phyloP scores from a whole-genome alignment of 1,140 invertebrate species.

The Agrypnia vestita region DNA sequence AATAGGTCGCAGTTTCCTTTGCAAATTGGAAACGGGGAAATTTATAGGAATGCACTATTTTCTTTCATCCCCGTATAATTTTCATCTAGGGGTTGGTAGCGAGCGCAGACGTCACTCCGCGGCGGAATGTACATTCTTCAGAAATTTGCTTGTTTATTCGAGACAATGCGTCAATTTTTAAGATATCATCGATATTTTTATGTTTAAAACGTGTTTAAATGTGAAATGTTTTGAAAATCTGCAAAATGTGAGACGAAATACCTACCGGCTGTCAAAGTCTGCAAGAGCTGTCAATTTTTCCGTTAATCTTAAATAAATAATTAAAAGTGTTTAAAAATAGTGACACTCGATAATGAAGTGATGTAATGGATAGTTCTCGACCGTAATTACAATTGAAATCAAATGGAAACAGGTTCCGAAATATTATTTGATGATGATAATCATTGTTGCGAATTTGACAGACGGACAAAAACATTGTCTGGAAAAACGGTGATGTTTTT shows the following conservation, averaged over 20 bases:
- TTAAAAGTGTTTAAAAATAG: conserved; percentile 14
- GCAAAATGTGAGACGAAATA: background rate
- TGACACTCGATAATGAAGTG: background rate
- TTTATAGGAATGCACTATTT: conserved; percentile 10
- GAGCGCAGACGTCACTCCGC: conserved; percentile 13
- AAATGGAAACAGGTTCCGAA: no score
- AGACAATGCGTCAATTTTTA: background rate
- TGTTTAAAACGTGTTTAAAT: background rate
- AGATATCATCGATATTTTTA: background rate
- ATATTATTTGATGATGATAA: no score
- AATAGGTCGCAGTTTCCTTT: background rate
- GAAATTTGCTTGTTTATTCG: background rate
- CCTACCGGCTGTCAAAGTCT: background rate
- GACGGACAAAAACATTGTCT: no score
- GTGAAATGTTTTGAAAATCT: background rate
- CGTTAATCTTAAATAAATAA: background rate
- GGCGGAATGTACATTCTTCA: conserved; percentile 6
- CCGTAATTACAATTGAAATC: no score
- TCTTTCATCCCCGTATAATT: conserved; percentile 3
- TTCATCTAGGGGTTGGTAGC: conserved; percentile 29
- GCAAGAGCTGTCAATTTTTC: background rate
- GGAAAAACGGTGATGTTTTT: no score
- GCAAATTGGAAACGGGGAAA: background rate
- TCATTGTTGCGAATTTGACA: no score
- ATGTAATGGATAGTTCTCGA: background rate